Conservation (phyloP, 2,113 vertebrate species). For the Campylomormyrus numenius region DNA sequence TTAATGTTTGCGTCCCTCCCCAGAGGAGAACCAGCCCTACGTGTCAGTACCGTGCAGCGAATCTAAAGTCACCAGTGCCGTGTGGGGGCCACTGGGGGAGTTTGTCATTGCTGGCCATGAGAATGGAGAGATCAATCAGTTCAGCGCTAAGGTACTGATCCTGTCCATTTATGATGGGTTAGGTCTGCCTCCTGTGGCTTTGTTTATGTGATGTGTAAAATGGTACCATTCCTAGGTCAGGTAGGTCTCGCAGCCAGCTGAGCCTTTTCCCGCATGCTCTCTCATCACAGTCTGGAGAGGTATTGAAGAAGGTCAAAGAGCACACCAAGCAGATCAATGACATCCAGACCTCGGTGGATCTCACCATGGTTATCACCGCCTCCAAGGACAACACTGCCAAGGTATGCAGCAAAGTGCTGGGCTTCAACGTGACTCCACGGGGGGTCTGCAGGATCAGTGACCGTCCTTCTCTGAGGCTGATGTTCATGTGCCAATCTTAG, state of each 20-base stretch:
- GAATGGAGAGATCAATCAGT: constrained; percentile 90
- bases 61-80: constrained; percentile 90
- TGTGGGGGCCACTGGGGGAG: constrained; percentile 92
- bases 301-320: constrained; percentile 79
- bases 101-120: constrained; percentile 89
- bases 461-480: not conserved
- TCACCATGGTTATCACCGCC: constrained; percentile 90
- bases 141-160: constrained; percentile 79
- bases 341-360: constrained; percentile 88
- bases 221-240: not conserved
- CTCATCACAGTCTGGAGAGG: constrained; percentile 74
- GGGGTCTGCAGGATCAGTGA: not conserved
- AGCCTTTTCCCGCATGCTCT: not conserved
- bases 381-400: constrained; percentile 95
- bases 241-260: not conserved
- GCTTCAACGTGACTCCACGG: not conserved
- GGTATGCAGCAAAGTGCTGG: constrained; percentile 53
- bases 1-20: not conserved
- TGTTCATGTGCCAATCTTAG: not conserved
- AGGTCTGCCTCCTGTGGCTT: not conserved
- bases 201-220: not conserved
- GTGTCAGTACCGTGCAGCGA: constrained; percentile 83
- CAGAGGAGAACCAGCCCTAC: constrained; percentile 90
- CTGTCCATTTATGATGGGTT: not conserved
- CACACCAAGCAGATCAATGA: constrained; percentile 96